phyloP scores from a whole-genome alignment of 2,888 invertebrate genomes.

The Cephus runcator region DNA sequence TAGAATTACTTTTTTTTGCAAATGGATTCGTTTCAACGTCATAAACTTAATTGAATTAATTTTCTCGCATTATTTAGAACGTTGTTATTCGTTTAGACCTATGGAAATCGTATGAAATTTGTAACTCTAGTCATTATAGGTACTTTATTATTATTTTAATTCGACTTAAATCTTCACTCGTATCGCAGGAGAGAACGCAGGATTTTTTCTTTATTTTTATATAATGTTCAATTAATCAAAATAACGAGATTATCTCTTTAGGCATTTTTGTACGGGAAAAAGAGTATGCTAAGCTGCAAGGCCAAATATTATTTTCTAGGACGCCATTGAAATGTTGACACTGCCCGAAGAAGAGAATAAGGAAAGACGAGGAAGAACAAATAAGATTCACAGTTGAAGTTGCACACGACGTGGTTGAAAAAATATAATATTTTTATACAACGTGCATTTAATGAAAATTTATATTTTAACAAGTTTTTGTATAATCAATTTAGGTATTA shows the following conservation, averaged over 20 bases:
- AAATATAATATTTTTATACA: neutral
- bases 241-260: neutral
- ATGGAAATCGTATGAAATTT: neutral
- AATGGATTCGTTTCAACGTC: neutral
- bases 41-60: neutral
- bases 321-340: neutral
- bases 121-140: neutral
- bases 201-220: neutral
- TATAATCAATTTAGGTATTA: neutral
- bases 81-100: neutral
- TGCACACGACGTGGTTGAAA: neutral
- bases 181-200: neutral
- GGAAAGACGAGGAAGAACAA: neutral
- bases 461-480: neutral
- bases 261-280: neutral
- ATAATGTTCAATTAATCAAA: neutral
- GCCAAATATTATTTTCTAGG: neutral
- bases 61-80: neutral
- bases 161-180: neutral
- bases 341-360: neutral
- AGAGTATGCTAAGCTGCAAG: neutral
- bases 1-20: neutral
- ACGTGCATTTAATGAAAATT: neutral
- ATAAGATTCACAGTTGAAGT: neutral
- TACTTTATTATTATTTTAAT: neutral